These are phyloP conservation scores for Ptychodera flava DNA, from an alignment of 35 echinoderm and acorn worm species.

Conservation along the genomic window DNA sequence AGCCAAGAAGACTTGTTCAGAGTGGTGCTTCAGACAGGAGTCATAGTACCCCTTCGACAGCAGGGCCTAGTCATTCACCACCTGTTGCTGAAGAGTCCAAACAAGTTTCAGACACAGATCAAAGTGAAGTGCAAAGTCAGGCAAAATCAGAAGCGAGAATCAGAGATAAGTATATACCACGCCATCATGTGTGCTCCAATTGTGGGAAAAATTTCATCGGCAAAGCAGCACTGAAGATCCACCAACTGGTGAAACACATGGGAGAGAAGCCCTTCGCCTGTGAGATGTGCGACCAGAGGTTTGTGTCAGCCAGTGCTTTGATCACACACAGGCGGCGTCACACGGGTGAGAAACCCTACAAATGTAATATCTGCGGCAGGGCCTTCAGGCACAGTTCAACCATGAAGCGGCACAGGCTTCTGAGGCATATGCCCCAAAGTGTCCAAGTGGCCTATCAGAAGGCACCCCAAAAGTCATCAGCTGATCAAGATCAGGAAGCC, in stretches of 20 bases:
- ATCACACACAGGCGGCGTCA: constrained; percentile 21
- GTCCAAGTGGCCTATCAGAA: not conserved
- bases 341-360: constrained; percentile 37
- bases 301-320: not conserved
- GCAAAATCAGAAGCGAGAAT: not conserved
- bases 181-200: not conserved
- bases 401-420: not conserved
- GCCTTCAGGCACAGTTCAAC: constrained; percentile 9
- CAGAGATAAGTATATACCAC: not conserved
- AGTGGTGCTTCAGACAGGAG: not conserved
- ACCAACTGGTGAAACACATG: not conserved
- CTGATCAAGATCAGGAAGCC: not conserved
- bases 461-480: not conserved
- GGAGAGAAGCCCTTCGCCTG: not conserved
- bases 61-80: not conserved
- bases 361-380: constrained; percentile 22
- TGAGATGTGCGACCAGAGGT: not conserved
- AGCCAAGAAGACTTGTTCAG: not conserved
- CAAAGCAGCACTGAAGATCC: not conserved
- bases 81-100: not conserved
- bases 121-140: not conserved
- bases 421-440: not conserved
- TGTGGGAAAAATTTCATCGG: not conserved
- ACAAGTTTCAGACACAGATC: not conserved
- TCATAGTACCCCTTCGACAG: not conserved